Base-by-base conservation (phyloP, 2,113 vertebrate genomes). In the Odontophorus gujanensis region DNA sequence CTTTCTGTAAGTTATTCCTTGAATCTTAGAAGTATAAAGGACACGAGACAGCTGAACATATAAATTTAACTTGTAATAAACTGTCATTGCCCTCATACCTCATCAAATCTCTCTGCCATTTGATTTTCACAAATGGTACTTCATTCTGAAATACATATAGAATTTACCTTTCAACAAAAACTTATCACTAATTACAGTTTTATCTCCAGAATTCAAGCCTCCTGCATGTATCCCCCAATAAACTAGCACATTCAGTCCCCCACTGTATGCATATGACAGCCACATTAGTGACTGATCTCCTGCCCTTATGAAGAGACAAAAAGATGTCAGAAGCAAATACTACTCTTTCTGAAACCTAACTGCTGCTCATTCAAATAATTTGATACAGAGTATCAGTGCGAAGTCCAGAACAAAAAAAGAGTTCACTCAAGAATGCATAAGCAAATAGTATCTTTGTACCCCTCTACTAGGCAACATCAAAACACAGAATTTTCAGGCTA, bases 191-290 rank as follows among this genome's bases (percentile, higher is more conserved):
- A 77, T 55, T 61, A 79, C 28, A 67, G 3, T 93, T 80, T 78
- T 25, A 50, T 24, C n/a, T 93, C 28, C 42, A 95, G 43, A 90
- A 87, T 89, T 20, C 11, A 73, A 91, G 30, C 65, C 6, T 38
- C 19, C 26, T 62, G 6, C 75, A 50, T 4, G 3, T 36, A 12
- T 65, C 5, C 78, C 25, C 20, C 45, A 67, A 63, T 68, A 81
- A 88, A 85, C 8, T n/a, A 58, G 15, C 13, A 36, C 4, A 18
- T 61, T 40, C 8, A 75, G 82, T 78, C 45, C 28, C 18, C 61
- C 13, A 0, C 30, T 75, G 50, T 26, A 59, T 0, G 1, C 32
- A n/a, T 1, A 0, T 5, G 32, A 26, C 32, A 92, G 50, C n/a
- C 32, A 38, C 68, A 7, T 57, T 67, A 85, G 42, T 10, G 25